These are phyloP conservation scores for Eira barbara DNA, from an alignment of 2,113 vertebrate species.

Conservation along the genomic window DNA sequence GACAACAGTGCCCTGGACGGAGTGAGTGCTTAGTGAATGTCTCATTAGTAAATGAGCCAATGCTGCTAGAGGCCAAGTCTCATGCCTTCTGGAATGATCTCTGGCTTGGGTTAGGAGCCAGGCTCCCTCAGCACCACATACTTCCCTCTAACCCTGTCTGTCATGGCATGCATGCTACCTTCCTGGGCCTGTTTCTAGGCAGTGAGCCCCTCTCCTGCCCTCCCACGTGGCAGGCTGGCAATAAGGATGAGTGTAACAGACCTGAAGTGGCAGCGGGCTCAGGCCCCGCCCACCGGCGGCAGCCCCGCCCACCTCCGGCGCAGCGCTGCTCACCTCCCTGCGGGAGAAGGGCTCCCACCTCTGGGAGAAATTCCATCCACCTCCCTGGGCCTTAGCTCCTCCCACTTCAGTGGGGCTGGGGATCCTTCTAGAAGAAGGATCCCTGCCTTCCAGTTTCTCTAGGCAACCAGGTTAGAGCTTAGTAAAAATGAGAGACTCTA, in stretches of 20 bases:
- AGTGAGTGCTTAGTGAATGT: no score
- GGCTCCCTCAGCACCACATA: background rate
- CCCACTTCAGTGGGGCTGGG: no score
- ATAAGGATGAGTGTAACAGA: background rate
- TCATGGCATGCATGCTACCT: background rate
- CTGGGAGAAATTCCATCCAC: background rate
- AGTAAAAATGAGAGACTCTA: background rate
- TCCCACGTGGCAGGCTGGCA: background rate
- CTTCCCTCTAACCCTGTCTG: background rate
- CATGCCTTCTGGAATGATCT: background rate
- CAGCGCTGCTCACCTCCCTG: background rate
- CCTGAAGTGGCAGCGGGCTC: fast-evolving
- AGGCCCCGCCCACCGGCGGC: background rate
- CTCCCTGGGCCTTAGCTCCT: background rate
- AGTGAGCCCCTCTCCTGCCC: background rate
- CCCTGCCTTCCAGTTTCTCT: background rate
- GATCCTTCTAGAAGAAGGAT: background rate
- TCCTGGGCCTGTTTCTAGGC: background rate
- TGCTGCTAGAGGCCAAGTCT: background rate
- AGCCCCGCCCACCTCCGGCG: background rate
- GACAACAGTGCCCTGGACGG: background rate
- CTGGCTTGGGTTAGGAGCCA: background rate
- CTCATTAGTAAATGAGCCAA: background rate
- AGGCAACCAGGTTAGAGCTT: background rate
- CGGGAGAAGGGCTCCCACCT: fast-evolving